phyloP scores from a whole-genome alignment of 2,888 invertebrate genomes.

The Cephus rjabovi region DNA sequence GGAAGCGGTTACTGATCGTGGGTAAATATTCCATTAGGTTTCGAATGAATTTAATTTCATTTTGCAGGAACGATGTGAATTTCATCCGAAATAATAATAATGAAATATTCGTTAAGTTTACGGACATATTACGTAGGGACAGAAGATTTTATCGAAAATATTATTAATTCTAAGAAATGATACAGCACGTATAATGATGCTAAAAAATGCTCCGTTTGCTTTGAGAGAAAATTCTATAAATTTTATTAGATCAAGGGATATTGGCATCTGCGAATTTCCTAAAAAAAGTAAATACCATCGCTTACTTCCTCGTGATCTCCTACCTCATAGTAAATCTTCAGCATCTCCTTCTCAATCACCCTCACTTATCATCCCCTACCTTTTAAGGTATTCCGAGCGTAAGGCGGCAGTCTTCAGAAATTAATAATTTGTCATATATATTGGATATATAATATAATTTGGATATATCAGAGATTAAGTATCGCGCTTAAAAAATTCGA shows the following conservation, averaged over 20 bases:
- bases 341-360: background rate
- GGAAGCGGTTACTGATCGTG: background rate
- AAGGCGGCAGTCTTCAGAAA: too few relatives aligned
- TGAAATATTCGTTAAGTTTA: background rate
- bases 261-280: background rate
- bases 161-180: background rate
- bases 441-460: too few relatives aligned
- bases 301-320: background rate
- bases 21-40: background rate
- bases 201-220: background rate
- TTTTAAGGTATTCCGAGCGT: too few relatives aligned
- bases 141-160: background rate
- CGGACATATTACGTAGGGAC: background rate
- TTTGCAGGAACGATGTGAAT: background rate
- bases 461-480: too few relatives aligned
- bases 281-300: background rate
- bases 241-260: too few relatives aligned
- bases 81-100: background rate
- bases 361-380: background rate
- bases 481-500: too few relatives aligned
- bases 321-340: background rate
- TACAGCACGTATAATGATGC: background rate
- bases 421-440: too few relatives aligned
- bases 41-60: background rate
- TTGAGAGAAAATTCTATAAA: too few relatives aligned